Evolutionary conservation across 2,888 invertebrate species (phyloP).

Genomic region (Anticlea derivata): DNA sequence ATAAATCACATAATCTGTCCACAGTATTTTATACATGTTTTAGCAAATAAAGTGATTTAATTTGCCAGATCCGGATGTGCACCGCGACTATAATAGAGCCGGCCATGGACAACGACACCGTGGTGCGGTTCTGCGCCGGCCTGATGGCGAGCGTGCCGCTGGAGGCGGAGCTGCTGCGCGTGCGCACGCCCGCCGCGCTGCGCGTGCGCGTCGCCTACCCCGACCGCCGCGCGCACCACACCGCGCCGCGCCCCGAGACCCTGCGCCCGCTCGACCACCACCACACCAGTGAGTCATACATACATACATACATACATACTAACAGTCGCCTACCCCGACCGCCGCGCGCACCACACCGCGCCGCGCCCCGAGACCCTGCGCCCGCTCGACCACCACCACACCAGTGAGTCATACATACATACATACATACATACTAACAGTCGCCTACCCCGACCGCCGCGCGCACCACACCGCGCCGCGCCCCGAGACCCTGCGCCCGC

Average conservation of each 20-base stretch:
- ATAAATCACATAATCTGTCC: no score
- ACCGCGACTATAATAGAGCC: conserved; percentile 93
- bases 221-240: conserved; percentile 93
- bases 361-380: conserved; percentile 91
- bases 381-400: conserved; percentile 84
- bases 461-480: conserved; percentile 92
- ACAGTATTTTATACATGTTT: no score
- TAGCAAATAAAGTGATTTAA: no score
- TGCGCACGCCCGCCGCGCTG: conserved; percentile 88
- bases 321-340: conserved; percentile 97
- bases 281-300: conserved; percentile 51
- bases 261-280: conserved; percentile 88
- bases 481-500: conserved; percentile 88
- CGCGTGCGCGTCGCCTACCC: conserved; percentile 95
- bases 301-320: no score
- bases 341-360: conserved; percentile 91
- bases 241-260: conserved; percentile 91
- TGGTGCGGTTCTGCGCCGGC: conserved; percentile 96
- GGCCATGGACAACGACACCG: conserved; percentile 88
- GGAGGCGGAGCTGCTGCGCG: conserved; percentile 93
- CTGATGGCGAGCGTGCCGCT: conserved; percentile 93
- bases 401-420: conserved; percentile 47
- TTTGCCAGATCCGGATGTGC: conserved; percentile 89
- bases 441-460: conserved; percentile 96
- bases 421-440: no score